phyloP scores from a whole-genome alignment of 2,113 vertebrate genomes.

The Chamaetylas fuelleborni region DNA sequence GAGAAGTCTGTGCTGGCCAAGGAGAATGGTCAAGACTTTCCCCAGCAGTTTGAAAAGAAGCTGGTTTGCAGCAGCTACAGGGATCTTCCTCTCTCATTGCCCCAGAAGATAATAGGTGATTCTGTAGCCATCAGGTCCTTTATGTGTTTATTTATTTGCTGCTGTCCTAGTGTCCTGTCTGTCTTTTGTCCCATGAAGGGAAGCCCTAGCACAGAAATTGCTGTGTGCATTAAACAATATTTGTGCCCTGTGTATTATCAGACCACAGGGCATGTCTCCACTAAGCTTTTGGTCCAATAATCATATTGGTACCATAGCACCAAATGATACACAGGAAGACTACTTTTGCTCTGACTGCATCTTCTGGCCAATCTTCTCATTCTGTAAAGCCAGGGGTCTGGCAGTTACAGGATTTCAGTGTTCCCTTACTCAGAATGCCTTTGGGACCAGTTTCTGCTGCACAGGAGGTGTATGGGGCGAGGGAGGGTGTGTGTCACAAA shows the following conservation, averaged over 20 bases:
- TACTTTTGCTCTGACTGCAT: not conserved
- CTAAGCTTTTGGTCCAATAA: not conserved
- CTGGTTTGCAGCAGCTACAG: not conserved
- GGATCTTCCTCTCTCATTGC: not conserved
- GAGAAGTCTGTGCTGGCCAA: not conserved
- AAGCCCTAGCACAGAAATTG: not conserved
- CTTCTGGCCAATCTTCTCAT: not conserved
- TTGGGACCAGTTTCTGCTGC: not conserved
- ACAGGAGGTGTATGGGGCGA: accelerated
- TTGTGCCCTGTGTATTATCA: not conserved
- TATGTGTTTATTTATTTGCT: not conserved
- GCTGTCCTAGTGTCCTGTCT: not conserved
- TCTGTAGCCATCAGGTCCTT: not conserved
- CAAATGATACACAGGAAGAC: not conserved
- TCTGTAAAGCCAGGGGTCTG: not conserved
- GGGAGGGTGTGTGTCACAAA: not conserved
- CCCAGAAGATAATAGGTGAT: not conserved
- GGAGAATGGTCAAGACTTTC: not conserved
- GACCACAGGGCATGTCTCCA: not conserved
- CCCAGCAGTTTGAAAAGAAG: not conserved
- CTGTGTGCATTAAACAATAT: not conserved
- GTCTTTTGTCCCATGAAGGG: not conserved
- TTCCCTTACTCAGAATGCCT: not conserved
- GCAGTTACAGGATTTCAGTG: not conserved
- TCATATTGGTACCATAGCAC: not conserved